Evolutionary conservation across 2,113 vertebrate species (phyloP), one percentile per base, ranked within the genome.

Genomic region (Hemicordylus capensis): DNA sequence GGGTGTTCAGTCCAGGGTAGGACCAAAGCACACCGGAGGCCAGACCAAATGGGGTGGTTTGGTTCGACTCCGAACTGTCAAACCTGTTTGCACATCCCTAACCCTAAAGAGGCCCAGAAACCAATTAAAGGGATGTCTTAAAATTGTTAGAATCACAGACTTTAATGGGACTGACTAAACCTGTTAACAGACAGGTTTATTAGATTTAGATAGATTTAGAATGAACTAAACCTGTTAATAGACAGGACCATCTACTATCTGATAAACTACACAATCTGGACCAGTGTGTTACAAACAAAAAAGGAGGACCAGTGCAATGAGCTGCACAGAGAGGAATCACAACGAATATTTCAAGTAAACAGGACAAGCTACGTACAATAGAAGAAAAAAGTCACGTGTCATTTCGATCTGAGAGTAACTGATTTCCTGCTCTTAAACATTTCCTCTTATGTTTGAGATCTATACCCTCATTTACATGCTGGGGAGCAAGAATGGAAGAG

Each of bases 41-140:
- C n/a, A n/a, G n/a, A n/a, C n/a, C n/a, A n/a, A n/a, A n/a, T n/a
- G n/a, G n/a, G n/a, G n/a, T n/a, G n/a, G n/a, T n/a, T n/a, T n/a
- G n/a, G n/a, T n/a, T n/a, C n/a, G n/a, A n/a, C n/a, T n/a, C n/a
- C n/a, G n/a, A n/a, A n/a, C n/a, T n/a, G n/a, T n/a, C n/a, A n/a
- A n/a, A n/a, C n/a, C n/a, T n/a, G n/a, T n/a, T n/a, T n/a, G n/a
- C n/a, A n/a, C n/a, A n/a, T n/a, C n/a, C n/a, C n/a, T n/a, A n/a
- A n/a, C 0, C 58, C 66, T 86, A 83, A 84, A 72, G 39, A 59
- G 42, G 37, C 7, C 83, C 46, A 85, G 88, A 17, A 91, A 86
- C 78, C 64, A 64, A 34, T 17, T 56, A 31, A 42, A 69, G 69
- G 22, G 69, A 7, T 54, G 48, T 22, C 58, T 37, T 42, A 58